phyloP scores from a whole-genome alignment of 1,140 invertebrate species.

The Drosophila ananassae region DNA sequence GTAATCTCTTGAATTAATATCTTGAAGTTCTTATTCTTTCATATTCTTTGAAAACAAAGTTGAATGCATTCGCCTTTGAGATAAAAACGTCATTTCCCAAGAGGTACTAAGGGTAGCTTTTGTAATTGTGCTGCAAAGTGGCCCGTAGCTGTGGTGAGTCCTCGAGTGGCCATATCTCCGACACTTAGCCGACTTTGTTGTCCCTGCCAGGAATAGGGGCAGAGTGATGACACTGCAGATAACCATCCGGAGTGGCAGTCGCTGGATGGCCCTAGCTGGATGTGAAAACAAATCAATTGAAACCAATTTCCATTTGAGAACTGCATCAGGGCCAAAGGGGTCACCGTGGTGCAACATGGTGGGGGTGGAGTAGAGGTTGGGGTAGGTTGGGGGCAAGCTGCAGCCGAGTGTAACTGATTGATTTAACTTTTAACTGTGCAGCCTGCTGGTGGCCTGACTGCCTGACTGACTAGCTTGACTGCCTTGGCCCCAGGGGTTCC shows the following conservation, averaged over 20 bases:
- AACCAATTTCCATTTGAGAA: constrained; percentile 50
- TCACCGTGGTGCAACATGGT: constrained; percentile 1
- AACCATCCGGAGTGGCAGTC: constrained; percentile 24
- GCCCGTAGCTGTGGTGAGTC: neutral
- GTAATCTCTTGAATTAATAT: too few relatives aligned
- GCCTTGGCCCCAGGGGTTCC: constrained; percentile 27
- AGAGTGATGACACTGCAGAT: constrained; percentile 39
- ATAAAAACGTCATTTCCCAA: neutral
- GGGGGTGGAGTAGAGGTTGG: neutral
- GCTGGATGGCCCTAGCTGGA: constrained; percentile 13
- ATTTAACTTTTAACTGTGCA: constrained; percentile 58
- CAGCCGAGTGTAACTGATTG: constrained; percentile 58
- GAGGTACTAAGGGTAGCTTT: neutral
- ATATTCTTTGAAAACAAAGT: neutral
- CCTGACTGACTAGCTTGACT: constrained; percentile 36
- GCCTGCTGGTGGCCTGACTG: constrained; percentile 29
- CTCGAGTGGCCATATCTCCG: constrained; percentile 15
- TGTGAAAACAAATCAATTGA: constrained; percentile 59
- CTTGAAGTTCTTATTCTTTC: too few relatives aligned
- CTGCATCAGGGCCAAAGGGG: constrained; percentile 13
- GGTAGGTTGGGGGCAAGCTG: neutral
- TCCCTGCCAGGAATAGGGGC: constrained; percentile 19
- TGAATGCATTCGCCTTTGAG: neutral
- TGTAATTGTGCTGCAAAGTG: constrained; percentile 2
- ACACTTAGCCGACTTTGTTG: constrained; percentile 26